Percentiles rank a stretch among this genome's conserved stretches.
These are phyloP conservation scores for Stegodyphus dumicola DNA, from an alignment of 1,140 invertebrate genomes.

Conservation along the genomic window DNA sequence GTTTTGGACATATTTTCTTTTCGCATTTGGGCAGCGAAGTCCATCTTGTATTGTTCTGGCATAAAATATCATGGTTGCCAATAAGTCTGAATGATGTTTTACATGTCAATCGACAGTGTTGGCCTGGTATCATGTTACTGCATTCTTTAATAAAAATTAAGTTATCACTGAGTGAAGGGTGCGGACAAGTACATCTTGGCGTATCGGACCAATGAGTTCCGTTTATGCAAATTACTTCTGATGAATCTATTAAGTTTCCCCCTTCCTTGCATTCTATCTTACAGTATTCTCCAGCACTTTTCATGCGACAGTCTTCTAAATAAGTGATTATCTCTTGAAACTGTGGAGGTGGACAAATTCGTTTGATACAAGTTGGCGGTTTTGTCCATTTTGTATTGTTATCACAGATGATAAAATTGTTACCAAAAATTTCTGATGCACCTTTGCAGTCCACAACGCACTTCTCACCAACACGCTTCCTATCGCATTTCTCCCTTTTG, in stretches of 20 bases:
- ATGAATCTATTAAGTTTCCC: neutral
- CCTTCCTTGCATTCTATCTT: neutral
- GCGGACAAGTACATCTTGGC: neutral
- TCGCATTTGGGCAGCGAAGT: neutral
- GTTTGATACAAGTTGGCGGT: neutral
- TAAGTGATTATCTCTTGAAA: neutral
- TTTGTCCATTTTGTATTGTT: neutral
- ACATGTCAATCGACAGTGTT: neutral
- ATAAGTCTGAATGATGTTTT: neutral
- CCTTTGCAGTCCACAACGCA: neutral
- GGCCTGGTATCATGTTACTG: neutral
- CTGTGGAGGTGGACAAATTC: neutral
- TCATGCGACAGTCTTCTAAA: neutral
- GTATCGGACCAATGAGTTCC: neutral
- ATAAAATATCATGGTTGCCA: neutral
- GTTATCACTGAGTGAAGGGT: neutral
- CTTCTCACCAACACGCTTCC: neutral
- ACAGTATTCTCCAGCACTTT: neutral
- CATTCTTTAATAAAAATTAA: neutral
- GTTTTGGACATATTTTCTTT: neutral
- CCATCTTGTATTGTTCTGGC: slow-evolving; percentile 6
- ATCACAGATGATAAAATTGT: neutral
- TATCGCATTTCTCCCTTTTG: neutral
- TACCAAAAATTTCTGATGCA: neutral
- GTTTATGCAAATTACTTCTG: neutral